Evolutionary conservation across 2,888 invertebrate genomes (phyloP).

Genomic region (Thalpophila matura): DNA sequence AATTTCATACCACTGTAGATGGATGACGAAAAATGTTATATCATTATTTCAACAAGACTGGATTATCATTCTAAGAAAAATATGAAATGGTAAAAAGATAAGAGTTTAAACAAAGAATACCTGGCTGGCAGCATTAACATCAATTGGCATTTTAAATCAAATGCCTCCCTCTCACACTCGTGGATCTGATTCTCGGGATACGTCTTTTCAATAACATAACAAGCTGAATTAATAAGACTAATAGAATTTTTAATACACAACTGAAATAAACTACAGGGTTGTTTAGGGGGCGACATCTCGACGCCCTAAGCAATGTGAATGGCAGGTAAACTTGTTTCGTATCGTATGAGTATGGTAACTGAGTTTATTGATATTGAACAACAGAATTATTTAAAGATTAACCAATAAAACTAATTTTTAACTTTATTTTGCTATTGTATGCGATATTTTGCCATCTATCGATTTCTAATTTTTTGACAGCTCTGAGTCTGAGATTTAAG

Average conservation of each 20-base stretch:
- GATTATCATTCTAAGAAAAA: neutral
- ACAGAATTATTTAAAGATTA: slow-evolving; percentile 24
- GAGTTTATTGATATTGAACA: slow-evolving; percentile 23
- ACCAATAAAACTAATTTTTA: slow-evolving; percentile 36
- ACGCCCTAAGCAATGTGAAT: slow-evolving; percentile 38
- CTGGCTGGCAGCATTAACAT: slow-evolving; percentile 85
- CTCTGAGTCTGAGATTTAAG: neutral
- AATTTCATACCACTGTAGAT: neutral
- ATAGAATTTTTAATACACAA: slow-evolving; percentile 83
- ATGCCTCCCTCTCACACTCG: slow-evolving; percentile 80
- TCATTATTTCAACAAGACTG: neutral
- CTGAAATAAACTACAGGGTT: slow-evolving; percentile 83
- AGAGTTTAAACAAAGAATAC: slow-evolving; percentile 65
- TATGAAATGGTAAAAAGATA: neutral
- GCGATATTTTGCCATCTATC: slow-evolving; percentile 34
- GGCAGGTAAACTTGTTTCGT: slow-evolving; percentile 23
- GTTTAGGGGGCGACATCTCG: slow-evolving; percentile 86
- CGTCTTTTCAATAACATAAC: slow-evolving; percentile 83
- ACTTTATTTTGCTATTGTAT: slow-evolving; percentile 36
- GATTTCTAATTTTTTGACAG: slow-evolving; percentile 44
- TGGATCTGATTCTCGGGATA: slow-evolving; percentile 79
- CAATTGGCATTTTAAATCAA: slow-evolving; percentile 78
- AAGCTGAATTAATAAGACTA: slow-evolving; percentile 84
- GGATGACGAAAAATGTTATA: neutral
- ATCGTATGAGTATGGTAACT: slow-evolving; percentile 14